Conservation (phyloP, 2,888 invertebrate species). For the Gasteruption jaculator region DNA sequence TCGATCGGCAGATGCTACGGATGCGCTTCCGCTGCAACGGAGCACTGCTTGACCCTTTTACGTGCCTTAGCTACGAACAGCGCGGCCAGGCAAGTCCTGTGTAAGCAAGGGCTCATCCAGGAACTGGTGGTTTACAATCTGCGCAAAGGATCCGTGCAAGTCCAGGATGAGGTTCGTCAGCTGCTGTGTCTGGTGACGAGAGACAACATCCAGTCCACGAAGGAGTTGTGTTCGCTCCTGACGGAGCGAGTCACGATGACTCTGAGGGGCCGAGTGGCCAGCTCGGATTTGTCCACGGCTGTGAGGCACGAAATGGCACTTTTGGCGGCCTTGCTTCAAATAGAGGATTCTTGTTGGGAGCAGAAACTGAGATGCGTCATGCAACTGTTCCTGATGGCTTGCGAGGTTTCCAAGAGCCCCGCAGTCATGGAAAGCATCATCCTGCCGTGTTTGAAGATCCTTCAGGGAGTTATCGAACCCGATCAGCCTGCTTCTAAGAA, state of each 20-base stretch:
- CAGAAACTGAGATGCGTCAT: constrained; percentile 84
- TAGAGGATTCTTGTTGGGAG: constrained; percentile 95
- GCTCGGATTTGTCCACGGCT: constrained; percentile 67
- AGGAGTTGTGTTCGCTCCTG: constrained; percentile 77
- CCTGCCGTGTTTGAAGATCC: constrained; percentile 87
- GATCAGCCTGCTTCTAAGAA: constrained; percentile 56
- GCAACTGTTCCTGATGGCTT: constrained; percentile 78
- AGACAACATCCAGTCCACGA: constrained; percentile 78
- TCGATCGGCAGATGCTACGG: constrained; percentile 73
- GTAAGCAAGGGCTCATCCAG: constrained; percentile 81
- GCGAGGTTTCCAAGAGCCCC: constrained; percentile 72
- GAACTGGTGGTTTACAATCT: constrained; percentile 89
- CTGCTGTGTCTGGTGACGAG: constrained; percentile 83
- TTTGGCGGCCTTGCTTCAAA: constrained; percentile 81
- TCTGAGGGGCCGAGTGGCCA: constrained; percentile 70
- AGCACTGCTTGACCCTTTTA: constrained; percentile 88
- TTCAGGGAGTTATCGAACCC: constrained; percentile 77
- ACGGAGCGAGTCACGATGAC: constrained; percentile 81
- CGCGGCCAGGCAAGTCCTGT: constrained; percentile 70
- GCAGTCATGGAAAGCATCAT: constrained; percentile 88
- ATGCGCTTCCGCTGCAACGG: constrained; percentile 85
- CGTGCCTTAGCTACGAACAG: constrained; percentile 82
- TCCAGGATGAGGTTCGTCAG: constrained; percentile 85
- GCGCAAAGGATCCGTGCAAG: constrained; percentile 75
- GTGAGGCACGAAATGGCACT: constrained; percentile 88